Conservation (phyloP, 2,797 vertebrate species). For the Darevskia nairensis region DNA sequence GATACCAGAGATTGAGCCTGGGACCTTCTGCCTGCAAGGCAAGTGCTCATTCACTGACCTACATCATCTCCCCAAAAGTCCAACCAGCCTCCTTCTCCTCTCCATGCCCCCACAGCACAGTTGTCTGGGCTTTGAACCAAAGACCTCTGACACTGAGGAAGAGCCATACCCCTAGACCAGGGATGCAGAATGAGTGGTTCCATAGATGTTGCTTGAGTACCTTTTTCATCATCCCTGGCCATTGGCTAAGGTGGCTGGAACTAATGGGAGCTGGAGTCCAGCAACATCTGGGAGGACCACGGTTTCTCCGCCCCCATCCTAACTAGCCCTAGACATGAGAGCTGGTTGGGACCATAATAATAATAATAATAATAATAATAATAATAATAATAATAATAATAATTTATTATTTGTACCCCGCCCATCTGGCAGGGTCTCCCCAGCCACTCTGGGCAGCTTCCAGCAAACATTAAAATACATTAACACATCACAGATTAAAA, state of each 20-base stretch:
- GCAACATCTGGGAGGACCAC: no score
- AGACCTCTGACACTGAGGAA: background rate
- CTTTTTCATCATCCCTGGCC: background rate
- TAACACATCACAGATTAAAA: no score
- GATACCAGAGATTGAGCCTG: background rate
- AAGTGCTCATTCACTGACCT: background rate
- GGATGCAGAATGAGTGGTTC: background rate
- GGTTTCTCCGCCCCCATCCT: background rate
- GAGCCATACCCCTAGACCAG: background rate
- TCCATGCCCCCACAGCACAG: background rate
- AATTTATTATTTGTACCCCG: no score
- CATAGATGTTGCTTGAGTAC: background rate
- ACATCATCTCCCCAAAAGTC: background rate
- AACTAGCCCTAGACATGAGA: background rate
- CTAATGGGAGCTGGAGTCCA: no score
- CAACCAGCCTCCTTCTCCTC: background rate
- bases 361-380: no score
- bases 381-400: no score
- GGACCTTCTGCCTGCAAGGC: background rate
- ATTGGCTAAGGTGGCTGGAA: background rate
- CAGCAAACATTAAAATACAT: no score
- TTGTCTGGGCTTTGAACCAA: background rate
- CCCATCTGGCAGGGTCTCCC: no score
- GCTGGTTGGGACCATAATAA: background rate
- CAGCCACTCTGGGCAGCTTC: no score